Conservation (phyloP, 1,140 invertebrate genomes). For the Brachionus rubens region DNA sequence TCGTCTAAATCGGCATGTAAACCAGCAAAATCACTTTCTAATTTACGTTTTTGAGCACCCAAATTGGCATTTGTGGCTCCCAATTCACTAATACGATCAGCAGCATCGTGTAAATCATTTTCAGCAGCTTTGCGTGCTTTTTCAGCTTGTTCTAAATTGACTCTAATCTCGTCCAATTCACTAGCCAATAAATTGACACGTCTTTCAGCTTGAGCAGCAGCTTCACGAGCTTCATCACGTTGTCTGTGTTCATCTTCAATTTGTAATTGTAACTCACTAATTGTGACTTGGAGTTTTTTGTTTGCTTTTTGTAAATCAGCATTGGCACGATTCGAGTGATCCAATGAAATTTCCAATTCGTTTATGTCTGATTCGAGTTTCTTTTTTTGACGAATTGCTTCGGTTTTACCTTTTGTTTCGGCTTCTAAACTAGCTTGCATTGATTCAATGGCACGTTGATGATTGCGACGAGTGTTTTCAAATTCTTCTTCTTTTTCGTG, state of each 20-base stretch:
- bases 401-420: conserved; percentile 96
- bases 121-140: conserved; percentile 91
- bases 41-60: conserved; percentile 91
- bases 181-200: conserved; percentile 89
- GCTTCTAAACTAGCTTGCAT: conserved; percentile 98
- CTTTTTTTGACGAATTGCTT: conserved; percentile 94
- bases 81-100: conserved; percentile 93
- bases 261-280: conserved; percentile 66
- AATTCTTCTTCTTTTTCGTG: conserved; percentile 98
- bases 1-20: conserved; percentile 70
- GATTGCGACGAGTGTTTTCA: conserved; percentile 93
- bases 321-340: conserved; percentile 72
- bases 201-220: conserved; percentile 89
- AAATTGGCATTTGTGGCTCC: conserved; percentile 85
- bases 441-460: conserved; percentile 95
- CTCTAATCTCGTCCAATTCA: conserved; percentile 91
- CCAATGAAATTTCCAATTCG: conserved; percentile 94
- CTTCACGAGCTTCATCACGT: conserved; percentile 91
- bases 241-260: conserved; percentile 95
- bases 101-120: conserved; percentile 89
- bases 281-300: conserved; percentile 89
- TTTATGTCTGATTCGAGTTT: conserved; percentile 99
- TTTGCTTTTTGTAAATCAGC: conserved; percentile 98
- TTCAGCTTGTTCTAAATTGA: conserved; percentile 85
- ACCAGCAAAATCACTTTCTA: conserved; percentile 92